Percentiles rank a stretch among this genome's conserved stretches.
These are phyloP conservation scores for Drosophila tripunctata DNA, from an alignment of 2,888 invertebrate genomes.

Conservation along the genomic window DNA sequence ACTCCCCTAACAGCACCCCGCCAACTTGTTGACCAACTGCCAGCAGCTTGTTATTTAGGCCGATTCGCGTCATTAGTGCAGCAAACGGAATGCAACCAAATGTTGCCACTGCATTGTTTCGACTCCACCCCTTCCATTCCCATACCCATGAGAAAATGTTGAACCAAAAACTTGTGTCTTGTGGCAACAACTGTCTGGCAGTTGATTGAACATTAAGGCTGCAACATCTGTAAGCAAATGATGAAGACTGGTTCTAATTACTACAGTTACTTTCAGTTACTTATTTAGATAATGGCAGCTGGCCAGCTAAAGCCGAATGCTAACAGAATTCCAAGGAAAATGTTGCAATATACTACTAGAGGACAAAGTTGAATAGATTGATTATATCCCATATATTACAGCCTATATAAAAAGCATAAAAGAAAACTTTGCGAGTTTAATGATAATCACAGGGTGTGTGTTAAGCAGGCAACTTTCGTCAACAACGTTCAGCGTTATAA, in stretches of 20 bases:
- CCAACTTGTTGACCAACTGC: slow-evolving; percentile 65
- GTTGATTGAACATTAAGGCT: slow-evolving; percentile 30
- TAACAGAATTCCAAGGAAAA: background rate
- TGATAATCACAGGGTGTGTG: background rate
- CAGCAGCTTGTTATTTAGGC: slow-evolving; percentile 73
- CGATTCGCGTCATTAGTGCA: slow-evolving; percentile 71
- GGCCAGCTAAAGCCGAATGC: background rate
- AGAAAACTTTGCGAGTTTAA: too few species aligned
- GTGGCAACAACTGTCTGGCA: slow-evolving; percentile 52
- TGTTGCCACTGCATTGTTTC: slow-evolving; percentile 45
- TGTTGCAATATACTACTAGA: background rate
- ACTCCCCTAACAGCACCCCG: background rate
- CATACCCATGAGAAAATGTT: slow-evolving; percentile 14
- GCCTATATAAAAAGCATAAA: too few species aligned
- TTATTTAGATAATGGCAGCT: background rate
- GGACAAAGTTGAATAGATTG: too few species aligned
- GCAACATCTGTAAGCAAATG: slow-evolving; percentile 29
- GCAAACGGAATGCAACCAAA: slow-evolving; percentile 45
- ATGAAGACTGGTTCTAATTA: slow-evolving; percentile 44
- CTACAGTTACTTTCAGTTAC: slow-evolving; percentile 7
- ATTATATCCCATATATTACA: too few species aligned
- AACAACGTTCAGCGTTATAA: too few species aligned
- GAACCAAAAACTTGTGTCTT: slow-evolving; percentile 25
- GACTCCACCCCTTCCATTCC: slow-evolving; percentile 9
- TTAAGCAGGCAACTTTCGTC: too few species aligned